A percentile compares a stretch with the other conserved stretches of the same genome.
Evolutionary conservation across 2,888 invertebrate genomes (phyloP).

Genomic region (Ferrisia virgata): DNA sequence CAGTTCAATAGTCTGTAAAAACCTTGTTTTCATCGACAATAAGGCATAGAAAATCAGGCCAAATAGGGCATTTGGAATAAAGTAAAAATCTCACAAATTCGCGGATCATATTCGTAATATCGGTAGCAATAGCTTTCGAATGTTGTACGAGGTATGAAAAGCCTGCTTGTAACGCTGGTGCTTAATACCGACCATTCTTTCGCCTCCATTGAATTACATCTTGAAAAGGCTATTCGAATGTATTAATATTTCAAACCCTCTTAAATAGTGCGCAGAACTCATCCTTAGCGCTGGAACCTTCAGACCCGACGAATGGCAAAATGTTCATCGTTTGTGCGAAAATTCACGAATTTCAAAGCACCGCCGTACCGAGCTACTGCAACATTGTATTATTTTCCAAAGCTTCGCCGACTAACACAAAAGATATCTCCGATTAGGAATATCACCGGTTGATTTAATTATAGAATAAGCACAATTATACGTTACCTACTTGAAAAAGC

Average conservation of each 20-base stretch:
- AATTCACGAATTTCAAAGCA: neutral
- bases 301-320: neutral
- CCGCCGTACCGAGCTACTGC: neutral
- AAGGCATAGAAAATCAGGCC: neutral
- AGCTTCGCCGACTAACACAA: neutral
- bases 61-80: neutral
- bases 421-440: neutral
- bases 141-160: neutral
- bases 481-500: neutral
- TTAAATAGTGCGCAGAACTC: neutral
- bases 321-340: neutral
- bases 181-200: neutral
- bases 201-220: neutral
- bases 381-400: neutral
- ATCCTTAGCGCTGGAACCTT: neutral
- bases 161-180: neutral
- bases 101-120: neutral
- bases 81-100: too few relatives aligned
- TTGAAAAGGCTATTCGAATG: neutral
- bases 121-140: neutral
- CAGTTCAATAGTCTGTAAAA: too few relatives aligned
- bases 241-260: neutral
- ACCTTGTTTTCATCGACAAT: too few relatives aligned
- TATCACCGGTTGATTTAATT: neutral
- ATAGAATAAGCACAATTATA: neutral